These are phyloP conservation scores for Portevinia maculata DNA, from an alignment of 2,888 invertebrate species.

Conservation along the genomic window DNA sequence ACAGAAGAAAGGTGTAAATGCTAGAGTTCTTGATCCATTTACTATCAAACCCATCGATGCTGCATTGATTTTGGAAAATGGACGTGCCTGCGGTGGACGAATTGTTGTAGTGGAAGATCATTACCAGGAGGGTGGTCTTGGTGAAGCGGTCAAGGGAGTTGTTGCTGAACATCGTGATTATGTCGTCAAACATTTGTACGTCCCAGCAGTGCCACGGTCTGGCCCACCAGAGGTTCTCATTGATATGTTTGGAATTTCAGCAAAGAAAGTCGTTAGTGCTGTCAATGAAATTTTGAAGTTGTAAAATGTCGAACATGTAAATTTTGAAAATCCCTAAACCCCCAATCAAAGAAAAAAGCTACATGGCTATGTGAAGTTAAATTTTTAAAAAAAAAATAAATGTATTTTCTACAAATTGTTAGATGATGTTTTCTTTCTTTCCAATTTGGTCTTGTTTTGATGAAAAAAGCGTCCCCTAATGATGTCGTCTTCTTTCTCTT, in stretches of 20 bases:
- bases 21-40: conserved; percentile 96
- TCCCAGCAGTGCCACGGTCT: conserved; percentile 93
- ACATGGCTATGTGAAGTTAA: conserved; percentile 23
- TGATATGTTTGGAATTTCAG: conserved; percentile 94
- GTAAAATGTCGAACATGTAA: conserved; percentile 76
- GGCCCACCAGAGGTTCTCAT: conserved; percentile 94
- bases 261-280: conserved; percentile 90
- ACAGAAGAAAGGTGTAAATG: conserved; percentile 87
- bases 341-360: conserved; percentile 46
- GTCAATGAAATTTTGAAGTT: conserved; percentile 86
- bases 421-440: background rate
- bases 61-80: conserved; percentile 89
- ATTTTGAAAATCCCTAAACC: conserved; percentile 1
- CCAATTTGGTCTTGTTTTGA: too few species aligned
- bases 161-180: conserved; percentile 89
- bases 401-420: conserved; percentile 24
- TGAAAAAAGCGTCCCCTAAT: too few species aligned
- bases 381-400: conserved; percentile 28
- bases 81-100: conserved; percentile 90
- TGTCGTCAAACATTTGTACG: conserved; percentile 90
- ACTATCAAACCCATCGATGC: conserved; percentile 97
- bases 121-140: conserved; percentile 91
- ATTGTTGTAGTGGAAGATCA: conserved; percentile 98
- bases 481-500: too few species aligned
- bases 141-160: conserved; percentile 95